Evolutionary conservation across 1,140 invertebrate species (phyloP).

Genomic region (Penaeus indicus): DNA sequence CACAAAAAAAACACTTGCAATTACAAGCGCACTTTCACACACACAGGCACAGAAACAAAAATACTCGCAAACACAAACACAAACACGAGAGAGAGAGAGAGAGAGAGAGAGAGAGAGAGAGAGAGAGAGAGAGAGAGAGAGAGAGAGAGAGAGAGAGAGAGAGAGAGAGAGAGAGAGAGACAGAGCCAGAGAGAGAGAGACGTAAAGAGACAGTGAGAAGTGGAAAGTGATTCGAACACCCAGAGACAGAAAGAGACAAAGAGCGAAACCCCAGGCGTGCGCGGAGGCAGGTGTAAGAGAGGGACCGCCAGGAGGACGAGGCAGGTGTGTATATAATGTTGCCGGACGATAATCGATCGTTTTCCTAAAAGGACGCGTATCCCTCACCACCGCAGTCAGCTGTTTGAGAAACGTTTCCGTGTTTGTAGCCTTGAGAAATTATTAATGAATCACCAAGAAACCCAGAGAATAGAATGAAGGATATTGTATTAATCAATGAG

Average conservation of each 20-base stretch:
- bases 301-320: neutral
- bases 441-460: neutral
- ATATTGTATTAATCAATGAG: too few species aligned
- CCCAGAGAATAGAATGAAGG: neutral
- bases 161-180: slow-evolving; percentile 11
- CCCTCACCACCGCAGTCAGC: too few species aligned
- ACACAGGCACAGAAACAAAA: too few species aligned
- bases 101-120: neutral
- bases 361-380: too few species aligned
- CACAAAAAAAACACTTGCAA: too few species aligned
- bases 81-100: neutral
- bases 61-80: too few species aligned
- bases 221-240: neutral
- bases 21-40: too few species aligned
- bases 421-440: neutral
- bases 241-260: slow-evolving; percentile 9
- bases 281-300: neutral
- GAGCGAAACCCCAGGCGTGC: neutral
- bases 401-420: neutral
- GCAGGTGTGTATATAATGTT: neutral
- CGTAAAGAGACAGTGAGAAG: neutral
- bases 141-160: slow-evolving; percentile 3
- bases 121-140: slow-evolving; percentile 20
- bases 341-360: neutral
- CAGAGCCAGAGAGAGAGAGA: neutral